Conservation (phyloP, 2,113 vertebrate genomes). For the Struthio camelus region DNA sequence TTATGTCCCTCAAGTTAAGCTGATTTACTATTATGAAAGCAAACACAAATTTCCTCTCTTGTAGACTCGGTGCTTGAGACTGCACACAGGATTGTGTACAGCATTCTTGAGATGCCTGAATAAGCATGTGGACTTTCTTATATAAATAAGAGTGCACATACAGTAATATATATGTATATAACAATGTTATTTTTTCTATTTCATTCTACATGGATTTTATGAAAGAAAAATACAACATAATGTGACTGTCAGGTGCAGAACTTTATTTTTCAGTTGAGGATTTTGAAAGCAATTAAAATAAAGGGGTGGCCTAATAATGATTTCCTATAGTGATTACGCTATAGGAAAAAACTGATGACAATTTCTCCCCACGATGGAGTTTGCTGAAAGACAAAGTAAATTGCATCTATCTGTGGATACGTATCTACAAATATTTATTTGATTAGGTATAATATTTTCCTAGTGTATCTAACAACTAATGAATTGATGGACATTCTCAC, state of each 20-base stretch:
- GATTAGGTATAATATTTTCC: not conserved
- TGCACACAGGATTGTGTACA: slow-evolving; percentile 13
- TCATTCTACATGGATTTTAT: slow-evolving; percentile 15
- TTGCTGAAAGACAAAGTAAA: not conserved
- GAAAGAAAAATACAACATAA: not conserved
- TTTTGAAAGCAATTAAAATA: slow-evolving; percentile 50
- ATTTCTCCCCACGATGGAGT: not conserved
- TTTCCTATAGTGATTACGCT: no score
- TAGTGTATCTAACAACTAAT: not conserved
- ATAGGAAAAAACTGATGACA: not conserved
- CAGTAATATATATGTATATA: not conserved
- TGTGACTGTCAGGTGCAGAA: slow-evolving; percentile 47
- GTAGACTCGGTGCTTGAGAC: slow-evolving; percentile 27
- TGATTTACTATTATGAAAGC: slow-evolving; percentile 54
- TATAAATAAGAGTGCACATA: slow-evolving; percentile 3
- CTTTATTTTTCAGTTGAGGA: slow-evolving; percentile 66
- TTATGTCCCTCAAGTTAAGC: not conserved
- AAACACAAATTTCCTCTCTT: slow-evolving; percentile 65
- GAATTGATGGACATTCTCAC: not conserved
- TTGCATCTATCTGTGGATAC: not conserved
- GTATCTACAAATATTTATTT: not conserved
- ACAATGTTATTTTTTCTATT: not conserved
- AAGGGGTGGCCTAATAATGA: not conserved
- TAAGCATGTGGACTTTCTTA: not conserved
- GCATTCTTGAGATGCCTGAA: slow-evolving; percentile 59